A percentile compares a stretch with the other conserved stretches of the same genome.
Evolutionary conservation across 2,888 invertebrate genomes (phyloP).

Genomic region (Beris morrisii): DNA sequence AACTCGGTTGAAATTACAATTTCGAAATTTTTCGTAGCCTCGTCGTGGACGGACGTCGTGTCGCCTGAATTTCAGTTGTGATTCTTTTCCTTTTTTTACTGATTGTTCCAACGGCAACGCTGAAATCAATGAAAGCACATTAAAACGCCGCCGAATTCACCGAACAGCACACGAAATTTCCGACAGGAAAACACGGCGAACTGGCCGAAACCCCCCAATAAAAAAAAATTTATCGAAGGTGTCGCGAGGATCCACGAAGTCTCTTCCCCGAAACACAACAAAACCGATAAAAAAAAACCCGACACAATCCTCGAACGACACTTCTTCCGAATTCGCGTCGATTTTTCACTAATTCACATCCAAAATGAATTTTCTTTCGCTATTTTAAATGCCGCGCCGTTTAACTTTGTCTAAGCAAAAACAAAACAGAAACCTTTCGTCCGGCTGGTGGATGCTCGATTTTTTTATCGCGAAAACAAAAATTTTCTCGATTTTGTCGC

Average conservation of each 20-base stretch:
- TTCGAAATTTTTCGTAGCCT: no score
- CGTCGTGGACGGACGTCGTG: neutral
- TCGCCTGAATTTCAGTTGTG: slow-evolving; percentile 19
- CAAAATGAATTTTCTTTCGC: no score
- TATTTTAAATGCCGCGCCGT: neutral
- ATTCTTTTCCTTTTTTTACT: slow-evolving; percentile 8
- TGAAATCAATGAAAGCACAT: slow-evolving; percentile 35
- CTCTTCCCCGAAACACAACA: slow-evolving; percentile 2
- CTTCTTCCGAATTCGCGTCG: neutral
- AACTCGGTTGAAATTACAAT: no score
- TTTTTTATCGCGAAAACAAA: slow-evolving; percentile 4
- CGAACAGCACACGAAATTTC: neutral
- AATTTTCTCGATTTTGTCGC: slow-evolving; percentile 9
- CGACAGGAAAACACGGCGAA: slow-evolving; percentile 9
- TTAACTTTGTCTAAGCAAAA: neutral
- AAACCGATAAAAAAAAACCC: no score
- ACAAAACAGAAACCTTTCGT: no score
- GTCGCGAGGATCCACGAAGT: neutral
- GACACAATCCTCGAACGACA: no score
- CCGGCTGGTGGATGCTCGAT: neutral
- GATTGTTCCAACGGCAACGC: slow-evolving; percentile 34
- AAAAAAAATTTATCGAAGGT: slow-evolving; percentile 17
- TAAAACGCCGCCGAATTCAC: slow-evolving; percentile 1
- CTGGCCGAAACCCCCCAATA: no score
- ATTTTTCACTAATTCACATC: neutral